Base-by-base conservation (phyloP, 2,113 vertebrate species). In the Chamaea fasciata region DNA sequence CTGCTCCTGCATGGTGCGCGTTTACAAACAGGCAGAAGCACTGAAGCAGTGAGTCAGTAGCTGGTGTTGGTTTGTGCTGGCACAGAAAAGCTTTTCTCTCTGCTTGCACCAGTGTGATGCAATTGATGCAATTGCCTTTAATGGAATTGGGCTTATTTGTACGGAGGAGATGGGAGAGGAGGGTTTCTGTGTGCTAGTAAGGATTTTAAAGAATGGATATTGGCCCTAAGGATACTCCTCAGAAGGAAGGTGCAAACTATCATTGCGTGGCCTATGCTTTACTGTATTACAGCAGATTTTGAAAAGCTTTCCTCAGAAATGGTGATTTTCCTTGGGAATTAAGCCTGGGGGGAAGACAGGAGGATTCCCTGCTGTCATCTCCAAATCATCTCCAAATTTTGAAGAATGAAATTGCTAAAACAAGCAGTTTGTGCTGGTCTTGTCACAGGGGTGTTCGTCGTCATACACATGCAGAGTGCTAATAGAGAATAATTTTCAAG, bases 381-480 rank as follows among this genome's bases (percentile, higher is more conserved):
- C 20, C 20, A 46, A 15, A 59, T 60, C 11, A 9, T n/a, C 33
- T 46, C 13, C 44, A 15, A 41, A 11, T 26, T 55, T 11, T 67
- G 49, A 79, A n/a, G 30, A 69, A n/a, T 10, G 8, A 76, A 65
- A 55, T 37, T 7, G n/a, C 6, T 23, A 6, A 0, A 55, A 18
- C 7, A 39, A n/a, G 79, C 11, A 5, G 7, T 47, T 42, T 10
- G 52, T 21, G 8, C 27, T 26, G 1, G 0, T 71, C 44, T 26
- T 63, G 33, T 55, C 8, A 3, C 23, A 15, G 15, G 17, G 6
- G 1, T 28, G n/a, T 28, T 59, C 0, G 0, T 31, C 16, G 30
- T 37, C 35, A 23, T 20, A 30, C 8, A 15, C 2, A 2, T 8
- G 16, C 8, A 7, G 0, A 1, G 7, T 19, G 52, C 33, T 44